Evolutionary conservation across 2,888 invertebrate species (phyloP).

Genomic region (Conomelus anceps): DNA sequence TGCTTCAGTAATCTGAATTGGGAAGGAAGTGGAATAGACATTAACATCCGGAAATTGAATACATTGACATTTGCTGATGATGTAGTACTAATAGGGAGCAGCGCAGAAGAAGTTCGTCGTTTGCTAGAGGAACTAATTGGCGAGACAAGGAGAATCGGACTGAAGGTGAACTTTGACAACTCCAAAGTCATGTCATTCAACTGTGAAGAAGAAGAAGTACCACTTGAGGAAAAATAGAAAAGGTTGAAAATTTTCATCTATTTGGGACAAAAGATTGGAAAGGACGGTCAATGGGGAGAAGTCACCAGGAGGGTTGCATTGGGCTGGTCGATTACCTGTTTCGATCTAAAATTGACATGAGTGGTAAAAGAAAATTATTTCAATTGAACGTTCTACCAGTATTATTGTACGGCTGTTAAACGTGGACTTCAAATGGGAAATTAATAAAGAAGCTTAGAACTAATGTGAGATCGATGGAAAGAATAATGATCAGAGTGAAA

Average conservation of each 20-base stretch:
- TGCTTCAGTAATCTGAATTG: background rate
- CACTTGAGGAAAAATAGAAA: no score
- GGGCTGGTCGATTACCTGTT: background rate
- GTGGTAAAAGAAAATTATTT: background rate
- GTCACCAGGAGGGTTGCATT: background rate
- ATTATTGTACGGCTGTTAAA: background rate
- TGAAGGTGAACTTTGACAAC: background rate
- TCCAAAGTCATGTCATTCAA: constrained; percentile 1
- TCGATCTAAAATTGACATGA: background rate
- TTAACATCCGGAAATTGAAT: background rate
- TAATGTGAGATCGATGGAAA: background rate
- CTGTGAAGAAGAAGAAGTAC: background rate
- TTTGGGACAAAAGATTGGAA: background rate
- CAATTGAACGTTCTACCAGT: background rate
- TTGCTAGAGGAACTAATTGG: background rate
- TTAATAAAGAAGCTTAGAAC: background rate
- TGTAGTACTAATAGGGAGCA: background rate
- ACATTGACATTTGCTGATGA: background rate
- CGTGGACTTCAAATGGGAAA: background rate
- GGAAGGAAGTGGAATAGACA: background rate
- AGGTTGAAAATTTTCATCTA: background rate
- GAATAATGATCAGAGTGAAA: background rate
- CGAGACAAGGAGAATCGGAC: background rate
- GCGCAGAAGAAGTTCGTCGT: background rate
- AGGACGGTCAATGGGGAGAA: background rate